Base-by-base conservation (phyloP, 1,140 invertebrate genomes). In the Polyergus mexicanus region DNA sequence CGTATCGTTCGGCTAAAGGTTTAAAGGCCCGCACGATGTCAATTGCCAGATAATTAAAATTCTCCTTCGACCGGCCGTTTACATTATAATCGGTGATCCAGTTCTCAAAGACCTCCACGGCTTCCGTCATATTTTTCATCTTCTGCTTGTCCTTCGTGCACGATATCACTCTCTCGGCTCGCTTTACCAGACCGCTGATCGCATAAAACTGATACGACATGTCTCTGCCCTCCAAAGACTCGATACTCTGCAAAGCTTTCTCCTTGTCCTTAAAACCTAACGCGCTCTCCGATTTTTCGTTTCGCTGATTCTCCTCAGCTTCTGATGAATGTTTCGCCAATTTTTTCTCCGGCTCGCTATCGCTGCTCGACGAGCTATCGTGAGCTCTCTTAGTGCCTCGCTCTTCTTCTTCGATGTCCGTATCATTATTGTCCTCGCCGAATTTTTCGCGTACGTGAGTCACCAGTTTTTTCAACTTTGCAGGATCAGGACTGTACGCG, bases 51-150 rank as follows among this genome's bases (percentile, higher is more conserved):
- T 95, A 95, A 51, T 89, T 88, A 63, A 94, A 94, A 74, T 94
- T 94, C 66, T 94, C 94, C 38, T 93, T 94, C 16, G 92, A 89
- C 28, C 94, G 84, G 6, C 89, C 88, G 77, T 93, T 92, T 32
- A 89, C 90, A 35, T 93, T 93, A 66, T 94, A 95, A 35, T 95
- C 94, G 56, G 92, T 92, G 11, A 95, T 89, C 94, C 94, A 95
- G 58, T 91, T 89, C 74, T 95, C 94, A 58, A 94, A 94, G 16
- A 92, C 87, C 54, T 91, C 87, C 7, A 94, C 81, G n/a, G 94
- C 92, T 35, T 94, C 94, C 56, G 85, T 92, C 71, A 95, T 90
- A 66, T 94, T 94, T 56, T 77, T 84, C 56, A 92, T 91, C 63
- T 92, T 92, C 54, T 92, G 86, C 78, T 91, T 84, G 35, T 93